These are phyloP conservation scores for Cladopsammia gracilis DNA, from an alignment of 64 coral and sea anemone species.

Conservation along the genomic window DNA sequence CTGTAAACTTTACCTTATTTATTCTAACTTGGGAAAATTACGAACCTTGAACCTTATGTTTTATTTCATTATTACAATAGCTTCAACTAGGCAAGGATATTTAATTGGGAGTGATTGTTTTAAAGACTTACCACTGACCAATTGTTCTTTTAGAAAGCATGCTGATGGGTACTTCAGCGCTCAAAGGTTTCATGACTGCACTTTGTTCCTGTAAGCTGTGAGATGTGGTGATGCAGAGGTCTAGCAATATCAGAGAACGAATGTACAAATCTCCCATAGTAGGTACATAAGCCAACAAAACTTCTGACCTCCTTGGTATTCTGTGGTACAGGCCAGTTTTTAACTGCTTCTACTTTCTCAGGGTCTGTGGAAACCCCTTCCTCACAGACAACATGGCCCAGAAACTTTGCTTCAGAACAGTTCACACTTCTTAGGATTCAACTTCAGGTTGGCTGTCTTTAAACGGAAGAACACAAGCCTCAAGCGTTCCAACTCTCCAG, in stretches of 20 bases:
- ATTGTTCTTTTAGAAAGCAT: too few species aligned
- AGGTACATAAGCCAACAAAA: conserved; percentile 17
- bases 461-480: conserved; percentile 7
- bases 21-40: too few species aligned
- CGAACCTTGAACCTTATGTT: too few species aligned
- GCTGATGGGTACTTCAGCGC: too few species aligned
- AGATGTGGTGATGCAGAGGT: neutral
- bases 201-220: too few species aligned
- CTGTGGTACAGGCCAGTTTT: conserved; percentile 7
- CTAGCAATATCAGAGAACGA: conserved; percentile 1
- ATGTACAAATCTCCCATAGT: neutral
- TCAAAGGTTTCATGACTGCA: too few species aligned
- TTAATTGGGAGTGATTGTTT: too few species aligned
- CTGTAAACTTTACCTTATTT: too few species aligned
- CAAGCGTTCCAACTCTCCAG: neutral
- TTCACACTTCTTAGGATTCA: conserved; percentile 52
- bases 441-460: conserved; percentile 11
- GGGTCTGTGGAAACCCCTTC: conserved; percentile 29
- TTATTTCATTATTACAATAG: too few species aligned
- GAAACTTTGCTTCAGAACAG: conserved; percentile 9
- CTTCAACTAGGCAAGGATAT: too few species aligned
- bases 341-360: conserved; percentile 10
- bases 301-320: conserved; percentile 12
- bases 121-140: too few species aligned
- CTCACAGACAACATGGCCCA: conserved; percentile 24